A percentile compares a stretch with the other conserved stretches of the same genome.
phyloP scores from a whole-genome alignment of 2,888 invertebrate species.

The Anticlea derivata region DNA sequence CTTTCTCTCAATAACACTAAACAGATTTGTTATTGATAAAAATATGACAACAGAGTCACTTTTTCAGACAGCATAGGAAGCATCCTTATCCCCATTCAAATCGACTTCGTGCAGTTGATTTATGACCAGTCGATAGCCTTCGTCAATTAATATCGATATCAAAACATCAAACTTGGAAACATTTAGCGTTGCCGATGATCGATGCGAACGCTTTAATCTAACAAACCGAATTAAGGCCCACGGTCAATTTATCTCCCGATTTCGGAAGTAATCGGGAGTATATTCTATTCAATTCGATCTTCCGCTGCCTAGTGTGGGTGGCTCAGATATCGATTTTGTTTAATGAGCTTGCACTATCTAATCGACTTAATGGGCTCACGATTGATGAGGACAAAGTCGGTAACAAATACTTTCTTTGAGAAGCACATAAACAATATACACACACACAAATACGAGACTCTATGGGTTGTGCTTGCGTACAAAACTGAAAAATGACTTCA shows the following conservation, averaged over 20 bases:
- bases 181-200: conserved; percentile 58
- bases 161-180: conserved; percentile 59
- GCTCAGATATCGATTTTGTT: conserved; percentile 56
- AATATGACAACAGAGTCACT: too few relatives aligned
- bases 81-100: too few relatives aligned
- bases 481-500: too few relatives aligned
- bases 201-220: conserved; percentile 56
- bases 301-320: conserved; percentile 56
- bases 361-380: conserved; percentile 70
- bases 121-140: conserved; percentile 53
- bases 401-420: conserved; percentile 35
- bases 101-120: conserved; percentile 40
- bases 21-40: too few relatives aligned
- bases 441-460: too few relatives aligned
- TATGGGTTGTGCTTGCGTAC: too few relatives aligned
- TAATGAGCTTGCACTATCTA: conserved; percentile 65
- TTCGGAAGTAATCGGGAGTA: conserved; percentile 42
- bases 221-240: conserved; percentile 39
- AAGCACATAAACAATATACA: too few relatives aligned
- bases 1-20: too few relatives aligned
- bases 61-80: too few relatives aligned
- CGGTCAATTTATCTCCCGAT: conserved; percentile 31
- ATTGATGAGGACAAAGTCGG: conserved; percentile 64
- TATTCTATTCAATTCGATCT: conserved; percentile 41
- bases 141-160: conserved; percentile 64